These are phyloP conservation scores for Nyctibius grandis DNA, from an alignment of 2,797 vertebrate genomes.

Conservation along the genomic window DNA sequence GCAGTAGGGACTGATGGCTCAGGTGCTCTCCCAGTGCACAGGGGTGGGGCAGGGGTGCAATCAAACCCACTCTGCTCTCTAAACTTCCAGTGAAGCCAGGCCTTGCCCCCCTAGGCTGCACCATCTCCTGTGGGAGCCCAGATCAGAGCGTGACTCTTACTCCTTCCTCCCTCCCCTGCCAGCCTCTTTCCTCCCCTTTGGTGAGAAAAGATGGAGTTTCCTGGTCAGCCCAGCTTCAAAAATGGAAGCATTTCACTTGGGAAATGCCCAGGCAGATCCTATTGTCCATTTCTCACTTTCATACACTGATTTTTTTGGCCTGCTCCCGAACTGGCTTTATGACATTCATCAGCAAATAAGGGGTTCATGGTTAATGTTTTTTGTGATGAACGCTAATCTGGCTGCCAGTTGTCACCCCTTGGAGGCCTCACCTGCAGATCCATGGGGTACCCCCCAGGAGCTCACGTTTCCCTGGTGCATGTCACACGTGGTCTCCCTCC, in stretches of 20 bases:
- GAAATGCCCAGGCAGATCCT: not conserved
- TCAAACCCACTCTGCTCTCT: not conserved
- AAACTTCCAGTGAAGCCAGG: not conserved
- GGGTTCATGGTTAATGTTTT: not conserved
- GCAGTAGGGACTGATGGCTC: not conserved
- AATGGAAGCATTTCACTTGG: not conserved
- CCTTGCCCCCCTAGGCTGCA: not conserved
- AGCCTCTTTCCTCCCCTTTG: not conserved
- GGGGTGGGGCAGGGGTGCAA: not conserved
- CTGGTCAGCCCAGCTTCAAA: not conserved
- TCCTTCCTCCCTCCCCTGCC: not conserved
- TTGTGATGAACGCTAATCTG: not conserved
- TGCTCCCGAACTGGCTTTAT: not conserved
- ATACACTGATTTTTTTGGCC: not conserved
- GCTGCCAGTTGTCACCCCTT: not conserved
- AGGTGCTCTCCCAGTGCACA: not conserved
- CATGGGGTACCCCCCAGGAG: not conserved
- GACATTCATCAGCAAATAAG: not conserved
- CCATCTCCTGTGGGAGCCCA: not conserved
- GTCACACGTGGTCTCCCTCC: fast-evolving
- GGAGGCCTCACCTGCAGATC: not conserved
- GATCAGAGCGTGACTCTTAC: not conserved
- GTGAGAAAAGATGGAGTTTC: not conserved
- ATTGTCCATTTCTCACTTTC: not conserved
- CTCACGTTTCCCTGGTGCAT: not conserved